A percentile compares a stretch with the other conserved stretches of the same genome.
Conservation (phyloP, 53 echinoderm and acorn worm species). For the Paracentrotus lividus region DNA sequence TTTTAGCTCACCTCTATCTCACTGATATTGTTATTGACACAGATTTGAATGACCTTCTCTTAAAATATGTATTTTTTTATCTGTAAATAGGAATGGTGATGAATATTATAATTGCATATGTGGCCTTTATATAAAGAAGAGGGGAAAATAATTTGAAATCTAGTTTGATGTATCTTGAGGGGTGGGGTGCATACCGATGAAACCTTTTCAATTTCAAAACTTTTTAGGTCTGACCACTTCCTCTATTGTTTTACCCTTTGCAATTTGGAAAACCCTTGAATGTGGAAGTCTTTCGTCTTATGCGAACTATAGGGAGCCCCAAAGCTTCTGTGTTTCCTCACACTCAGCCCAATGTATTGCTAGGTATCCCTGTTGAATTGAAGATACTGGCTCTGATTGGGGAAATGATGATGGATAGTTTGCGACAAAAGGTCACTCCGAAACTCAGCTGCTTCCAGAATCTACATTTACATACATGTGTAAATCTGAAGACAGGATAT, state of each 20-base stretch:
- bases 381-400: slow-evolving; percentile 44
- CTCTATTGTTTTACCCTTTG: background rate
- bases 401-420: slow-evolving; percentile 64
- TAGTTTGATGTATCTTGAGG: background rate
- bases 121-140: too few relatives aligned
- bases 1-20: too few relatives aligned
- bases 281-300: background rate
- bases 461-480: slow-evolving; percentile 49
- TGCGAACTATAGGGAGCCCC: background rate
- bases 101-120: too few relatives aligned
- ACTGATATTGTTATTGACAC: too few relatives aligned
- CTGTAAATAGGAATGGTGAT: too few relatives aligned
- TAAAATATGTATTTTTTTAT: too few relatives aligned
- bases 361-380: slow-evolving; percentile 37
- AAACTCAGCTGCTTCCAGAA: slow-evolving; percentile 47
- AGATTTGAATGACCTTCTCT: too few relatives aligned
- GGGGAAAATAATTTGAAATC: too few relatives aligned
- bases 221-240: background rate
- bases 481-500: slow-evolving; percentile 56
- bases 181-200: background rate
- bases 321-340: background rate
- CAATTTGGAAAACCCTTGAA: background rate
- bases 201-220: background rate
- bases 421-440: slow-evolving; percentile 52
- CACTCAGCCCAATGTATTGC: background rate